Evolutionary conservation across 2,888 invertebrate species (phyloP).

Genomic region (Tipula lateralis): DNA sequence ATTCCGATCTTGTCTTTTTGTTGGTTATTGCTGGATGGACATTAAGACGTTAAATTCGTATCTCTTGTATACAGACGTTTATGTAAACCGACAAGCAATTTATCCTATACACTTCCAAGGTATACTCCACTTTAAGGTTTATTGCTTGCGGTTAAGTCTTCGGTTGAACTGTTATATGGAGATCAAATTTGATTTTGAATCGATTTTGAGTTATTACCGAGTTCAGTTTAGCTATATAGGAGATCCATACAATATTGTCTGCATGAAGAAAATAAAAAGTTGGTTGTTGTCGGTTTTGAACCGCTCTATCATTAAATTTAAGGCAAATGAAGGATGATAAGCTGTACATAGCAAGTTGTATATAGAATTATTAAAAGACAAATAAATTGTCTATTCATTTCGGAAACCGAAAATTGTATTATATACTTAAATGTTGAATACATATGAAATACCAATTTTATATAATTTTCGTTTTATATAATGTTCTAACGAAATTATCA

Average conservation of each 20-base stretch:
- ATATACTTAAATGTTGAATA: neutral
- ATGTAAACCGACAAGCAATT: neutral
- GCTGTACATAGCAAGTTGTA: neutral
- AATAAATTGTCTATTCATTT: neutral
- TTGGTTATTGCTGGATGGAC: neutral
- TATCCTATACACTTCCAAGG: neutral
- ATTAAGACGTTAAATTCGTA: neutral
- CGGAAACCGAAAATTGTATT: neutral
- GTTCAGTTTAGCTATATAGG: neutral
- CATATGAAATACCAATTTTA: neutral
- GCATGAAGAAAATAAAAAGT: neutral
- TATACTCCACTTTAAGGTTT: too few relatives aligned
- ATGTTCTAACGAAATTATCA: neutral
- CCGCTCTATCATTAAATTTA: neutral
- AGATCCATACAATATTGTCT: neutral
- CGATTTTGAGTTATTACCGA: neutral
- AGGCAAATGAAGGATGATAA: neutral
- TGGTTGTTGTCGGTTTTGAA: neutral
- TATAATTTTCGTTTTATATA: neutral
- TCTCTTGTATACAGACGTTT: neutral
- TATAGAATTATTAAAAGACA: neutral
- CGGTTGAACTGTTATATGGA: neutral
- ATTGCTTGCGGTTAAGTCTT: neutral
- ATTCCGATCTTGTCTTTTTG: neutral
- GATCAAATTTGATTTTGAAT: neutral